Evolutionary conservation across 2,113 vertebrate species (phyloP), one percentile per base, ranked within the genome.

Genomic region (Bostrychus sinensis): DNA sequence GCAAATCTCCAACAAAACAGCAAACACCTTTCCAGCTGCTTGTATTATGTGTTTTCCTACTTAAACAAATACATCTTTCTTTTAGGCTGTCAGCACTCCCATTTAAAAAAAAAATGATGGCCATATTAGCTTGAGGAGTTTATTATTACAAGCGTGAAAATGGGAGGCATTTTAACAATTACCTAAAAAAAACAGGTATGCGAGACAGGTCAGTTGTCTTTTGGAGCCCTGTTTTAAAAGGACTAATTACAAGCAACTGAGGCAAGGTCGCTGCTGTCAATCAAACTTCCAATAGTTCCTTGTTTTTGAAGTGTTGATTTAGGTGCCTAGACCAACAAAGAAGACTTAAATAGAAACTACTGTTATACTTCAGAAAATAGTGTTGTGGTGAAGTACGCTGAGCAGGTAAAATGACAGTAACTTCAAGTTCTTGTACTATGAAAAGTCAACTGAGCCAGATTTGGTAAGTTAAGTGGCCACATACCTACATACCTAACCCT

Each of bases 201-300:
- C 30, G 70, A 80, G 85, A 89, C 87, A 75, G 85, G 87, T 79
- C 87, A 72, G 84, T 85, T 86, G 86, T 88, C 86, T 79, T 85
- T 87, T 64, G 82, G 78, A 72, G 58, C 75, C 82, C 78, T 80
- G 81, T 79, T 87, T 92, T 93, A 84, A 93, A 93, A 94, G 94
- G 93, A 92, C 92, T 94, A 96, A 95, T 96, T 95, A 96, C 93
- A 90, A 92, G 91, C 93, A 95, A 95, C 96, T 95, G 94, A 94
- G 94, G 91, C 94, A 94, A 96, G 95, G 95, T 94, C 93, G 90
- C 87, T 86, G 85, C 87, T 91, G 93, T 93, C 95, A 93, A 89
- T 95, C 92, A 91, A 57, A 74, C 83, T 45, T 91, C 87, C 86
- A 88, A 91, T 84, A 46, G 20, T 88, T 91, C 91, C 17, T 87